Evolutionary conservation across 2,113 vertebrate genomes (phyloP).

Genomic region (Prolemur simus): DNA sequence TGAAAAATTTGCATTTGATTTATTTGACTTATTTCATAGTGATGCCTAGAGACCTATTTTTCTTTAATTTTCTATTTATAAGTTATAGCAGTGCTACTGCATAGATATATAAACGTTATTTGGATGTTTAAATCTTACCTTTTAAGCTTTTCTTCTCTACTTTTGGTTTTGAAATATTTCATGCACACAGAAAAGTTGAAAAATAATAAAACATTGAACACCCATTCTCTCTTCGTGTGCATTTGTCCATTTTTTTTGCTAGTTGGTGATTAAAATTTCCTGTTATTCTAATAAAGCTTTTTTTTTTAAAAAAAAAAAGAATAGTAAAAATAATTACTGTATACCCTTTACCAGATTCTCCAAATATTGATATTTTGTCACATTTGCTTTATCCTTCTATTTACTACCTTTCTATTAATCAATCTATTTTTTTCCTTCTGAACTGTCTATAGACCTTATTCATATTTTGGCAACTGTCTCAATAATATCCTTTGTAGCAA

Average conservation of each 20-base stretch:
- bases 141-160: background rate
- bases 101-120: background rate
- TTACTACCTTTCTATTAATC: background rate
- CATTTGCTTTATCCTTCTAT: background rate
- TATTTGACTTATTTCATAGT: slow-evolving; percentile 4
- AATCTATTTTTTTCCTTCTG: background rate
- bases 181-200: background rate
- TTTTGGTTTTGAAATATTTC: slow-evolving; percentile 13
- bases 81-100: background rate
- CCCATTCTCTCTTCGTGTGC: background rate
- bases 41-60: background rate
- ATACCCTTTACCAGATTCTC: background rate
- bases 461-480: background rate
- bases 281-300: background rate
- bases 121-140: background rate
- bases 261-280: background rate
- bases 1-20: background rate
- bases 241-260: background rate
- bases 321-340: background rate
- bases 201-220: background rate
- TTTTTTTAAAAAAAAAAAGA: background rate
- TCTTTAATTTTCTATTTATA: background rate
- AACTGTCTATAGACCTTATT: background rate
- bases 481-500: background rate
- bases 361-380: background rate